These are phyloP conservation scores for Acronicta aceris DNA, from an alignment of 2,888 invertebrate species.

Conservation along the genomic window DNA sequence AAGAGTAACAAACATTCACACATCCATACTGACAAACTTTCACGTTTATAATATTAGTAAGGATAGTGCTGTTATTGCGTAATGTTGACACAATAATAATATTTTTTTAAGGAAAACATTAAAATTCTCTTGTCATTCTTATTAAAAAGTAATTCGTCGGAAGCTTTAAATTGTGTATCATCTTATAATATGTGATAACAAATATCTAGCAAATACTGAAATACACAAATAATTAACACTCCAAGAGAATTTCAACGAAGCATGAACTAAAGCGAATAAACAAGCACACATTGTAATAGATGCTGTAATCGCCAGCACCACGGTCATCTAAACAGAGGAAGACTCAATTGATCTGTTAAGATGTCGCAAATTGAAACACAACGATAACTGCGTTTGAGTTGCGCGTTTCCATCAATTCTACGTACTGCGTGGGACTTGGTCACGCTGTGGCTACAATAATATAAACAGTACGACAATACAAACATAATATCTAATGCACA, in stretches of 20 bases:
- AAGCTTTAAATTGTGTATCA: not conserved
- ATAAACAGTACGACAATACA: constrained; percentile 12
- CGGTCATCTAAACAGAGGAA: constrained; percentile 60
- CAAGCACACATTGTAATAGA: constrained; percentile 19
- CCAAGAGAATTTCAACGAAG: not conserved
- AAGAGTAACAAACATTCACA: too few relatives aligned
- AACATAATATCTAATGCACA: not conserved
- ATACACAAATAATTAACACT: too few relatives aligned
- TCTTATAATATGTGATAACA: too few relatives aligned
- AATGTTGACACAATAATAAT: too few relatives aligned
- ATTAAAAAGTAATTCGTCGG: too few relatives aligned
- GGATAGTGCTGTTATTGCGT: too few relatives aligned
- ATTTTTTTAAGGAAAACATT: too few relatives aligned
- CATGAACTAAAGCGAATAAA: constrained; percentile 13
- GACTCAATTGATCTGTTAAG: constrained; percentile 67
- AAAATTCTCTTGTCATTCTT: too few relatives aligned
- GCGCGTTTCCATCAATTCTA: constrained; percentile 63
- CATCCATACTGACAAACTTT: too few relatives aligned
- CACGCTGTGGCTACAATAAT: constrained; percentile 17
- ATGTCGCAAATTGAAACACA: constrained; percentile 61
- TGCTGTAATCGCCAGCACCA: constrained; percentile 34
- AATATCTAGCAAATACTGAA: too few relatives aligned
- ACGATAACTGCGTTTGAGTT: constrained; percentile 56
- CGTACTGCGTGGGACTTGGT: constrained; percentile 23
- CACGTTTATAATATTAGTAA: too few relatives aligned